A percentile compares a stretch with the other conserved stretches of the same genome.
These are phyloP conservation scores for Drosophila leontia DNA, from an alignment of 1,140 invertebrate species.

Conservation along the genomic window DNA sequence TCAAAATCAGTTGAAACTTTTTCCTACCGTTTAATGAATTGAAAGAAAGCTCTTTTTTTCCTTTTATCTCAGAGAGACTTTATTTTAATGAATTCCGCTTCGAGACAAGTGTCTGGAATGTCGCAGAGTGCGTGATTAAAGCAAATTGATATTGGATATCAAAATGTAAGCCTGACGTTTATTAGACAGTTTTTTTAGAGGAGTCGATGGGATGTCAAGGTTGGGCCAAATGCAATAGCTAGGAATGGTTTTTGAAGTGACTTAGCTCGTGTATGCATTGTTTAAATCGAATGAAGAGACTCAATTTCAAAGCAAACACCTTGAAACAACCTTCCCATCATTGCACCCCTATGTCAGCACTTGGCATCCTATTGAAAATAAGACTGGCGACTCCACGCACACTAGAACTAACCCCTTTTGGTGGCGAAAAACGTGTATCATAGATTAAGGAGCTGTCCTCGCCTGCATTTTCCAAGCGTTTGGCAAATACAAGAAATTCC, in stretches of 20 bases:
- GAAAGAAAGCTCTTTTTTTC: constrained; percentile 45
- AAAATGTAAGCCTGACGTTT: constrained; percentile 63
- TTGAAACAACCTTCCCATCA: constrained; percentile 47
- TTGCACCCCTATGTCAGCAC: constrained; percentile 17
- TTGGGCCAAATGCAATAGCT: constrained; percentile 16
- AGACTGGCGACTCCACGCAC: constrained; percentile 34
- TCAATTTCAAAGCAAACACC: constrained; percentile 22
- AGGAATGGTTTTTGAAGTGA: neutral
- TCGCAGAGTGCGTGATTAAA: constrained; percentile 30
- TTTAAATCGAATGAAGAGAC: constrained; percentile 10
- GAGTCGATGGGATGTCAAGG: neutral
- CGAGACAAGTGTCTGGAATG: constrained; percentile 50
- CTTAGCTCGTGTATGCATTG: neutral
- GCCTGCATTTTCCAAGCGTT: constrained; percentile 49
- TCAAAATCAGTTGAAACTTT: constrained; percentile 74
- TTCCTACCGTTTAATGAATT: constrained; percentile 51
- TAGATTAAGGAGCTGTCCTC: constrained; percentile 55
- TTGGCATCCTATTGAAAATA: constrained; percentile 17
- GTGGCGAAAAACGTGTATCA: constrained; percentile 37
- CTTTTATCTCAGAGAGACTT: constrained; percentile 21
- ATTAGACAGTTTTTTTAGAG: constrained; percentile 56
- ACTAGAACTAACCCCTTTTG: constrained; percentile 1
- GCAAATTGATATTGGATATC: constrained; percentile 62
- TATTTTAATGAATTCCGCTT: constrained; percentile 69
- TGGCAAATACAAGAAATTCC: constrained; percentile 57